Conservation (phyloP, 1,140 invertebrate species). For the Ceratina calcarata region DNA sequence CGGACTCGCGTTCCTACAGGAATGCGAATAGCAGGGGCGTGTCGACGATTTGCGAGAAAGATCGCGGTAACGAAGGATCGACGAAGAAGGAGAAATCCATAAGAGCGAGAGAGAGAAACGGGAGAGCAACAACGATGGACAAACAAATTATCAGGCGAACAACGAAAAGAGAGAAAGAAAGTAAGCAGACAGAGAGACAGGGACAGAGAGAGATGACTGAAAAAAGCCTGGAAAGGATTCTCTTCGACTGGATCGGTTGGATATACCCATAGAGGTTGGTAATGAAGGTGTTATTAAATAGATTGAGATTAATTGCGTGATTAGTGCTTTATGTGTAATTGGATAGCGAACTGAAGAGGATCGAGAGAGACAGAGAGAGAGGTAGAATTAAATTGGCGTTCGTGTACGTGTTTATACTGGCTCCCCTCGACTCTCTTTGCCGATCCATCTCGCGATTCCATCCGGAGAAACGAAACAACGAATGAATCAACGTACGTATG, state of each 20-base stretch:
- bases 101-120: conserved; percentile 5
- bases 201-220: neutral
- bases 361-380: conserved; percentile 51
- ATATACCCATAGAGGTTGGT: conserved; percentile 63
- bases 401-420: conserved; percentile 64
- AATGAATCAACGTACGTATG: neutral
- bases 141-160: conserved; percentile 1
- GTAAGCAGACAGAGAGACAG: conserved; percentile 15
- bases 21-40: conserved; percentile 72
- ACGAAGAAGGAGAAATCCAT: neutral
- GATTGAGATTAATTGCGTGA: conserved; percentile 78
- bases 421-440: neutral
- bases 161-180: conserved; percentile 22
- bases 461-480: conserved; percentile 2
- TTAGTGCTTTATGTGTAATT: conserved; percentile 75
- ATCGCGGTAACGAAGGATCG: conserved; percentile 43
- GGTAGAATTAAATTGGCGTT: conserved; percentile 65
- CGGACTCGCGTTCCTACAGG: conserved; percentile 62
- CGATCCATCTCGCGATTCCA: conserved; percentile 1
- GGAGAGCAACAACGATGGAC: conserved; percentile 28
- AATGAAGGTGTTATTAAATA: conserved; percentile 79
- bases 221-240: conserved; percentile 44
- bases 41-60: conserved; percentile 68
- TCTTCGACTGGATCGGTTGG: conserved; percentile 58
- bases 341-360: conserved; percentile 66